These are phyloP conservation scores for Cyprinodon diabolis DNA, from an alignment of 2,797 vertebrate species.

Conservation along the genomic window DNA sequence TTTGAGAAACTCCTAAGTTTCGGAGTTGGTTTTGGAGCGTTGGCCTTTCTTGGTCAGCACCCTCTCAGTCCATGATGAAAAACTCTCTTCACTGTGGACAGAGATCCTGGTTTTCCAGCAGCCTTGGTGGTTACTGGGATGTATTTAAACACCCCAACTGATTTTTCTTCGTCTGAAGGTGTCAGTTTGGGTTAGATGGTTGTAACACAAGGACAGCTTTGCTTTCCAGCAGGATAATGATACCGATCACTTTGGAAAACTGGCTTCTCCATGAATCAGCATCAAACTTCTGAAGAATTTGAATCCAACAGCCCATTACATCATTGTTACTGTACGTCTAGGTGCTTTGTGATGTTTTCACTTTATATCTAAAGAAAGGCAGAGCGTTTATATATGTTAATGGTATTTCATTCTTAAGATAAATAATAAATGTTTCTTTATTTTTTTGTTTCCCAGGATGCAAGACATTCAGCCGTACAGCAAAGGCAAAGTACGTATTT, in stretches of 20 bases:
- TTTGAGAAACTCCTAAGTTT: too few species aligned
- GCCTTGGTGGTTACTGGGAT: too few species aligned
- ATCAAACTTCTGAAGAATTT: background rate
- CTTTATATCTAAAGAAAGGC: background rate
- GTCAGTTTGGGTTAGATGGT: background rate
- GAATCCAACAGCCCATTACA: background rate
- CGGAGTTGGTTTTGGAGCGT: too few species aligned
- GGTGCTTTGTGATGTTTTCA: background rate
- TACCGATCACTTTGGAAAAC: too few species aligned
- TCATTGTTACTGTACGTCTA: background rate
- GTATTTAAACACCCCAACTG: too few species aligned
- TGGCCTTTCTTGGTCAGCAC: too few species aligned
- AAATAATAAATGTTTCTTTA: background rate
- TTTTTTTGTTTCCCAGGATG: slow-evolving; percentile 63
- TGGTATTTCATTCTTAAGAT: background rate
- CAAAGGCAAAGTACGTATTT: slow-evolving; percentile 74
- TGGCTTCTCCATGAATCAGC: background rate
- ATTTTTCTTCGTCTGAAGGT: too few species aligned
- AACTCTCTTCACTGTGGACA: too few species aligned
- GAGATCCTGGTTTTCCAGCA: too few species aligned
- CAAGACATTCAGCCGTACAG: slow-evolving; percentile 64
- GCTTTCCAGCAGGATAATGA: too few species aligned
- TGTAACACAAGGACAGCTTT: too few species aligned
- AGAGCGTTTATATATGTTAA: background rate
- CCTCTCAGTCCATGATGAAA: too few species aligned